Conservation (phyloP, 1,140 invertebrate genomes). For the Fopius arisanus region DNA sequence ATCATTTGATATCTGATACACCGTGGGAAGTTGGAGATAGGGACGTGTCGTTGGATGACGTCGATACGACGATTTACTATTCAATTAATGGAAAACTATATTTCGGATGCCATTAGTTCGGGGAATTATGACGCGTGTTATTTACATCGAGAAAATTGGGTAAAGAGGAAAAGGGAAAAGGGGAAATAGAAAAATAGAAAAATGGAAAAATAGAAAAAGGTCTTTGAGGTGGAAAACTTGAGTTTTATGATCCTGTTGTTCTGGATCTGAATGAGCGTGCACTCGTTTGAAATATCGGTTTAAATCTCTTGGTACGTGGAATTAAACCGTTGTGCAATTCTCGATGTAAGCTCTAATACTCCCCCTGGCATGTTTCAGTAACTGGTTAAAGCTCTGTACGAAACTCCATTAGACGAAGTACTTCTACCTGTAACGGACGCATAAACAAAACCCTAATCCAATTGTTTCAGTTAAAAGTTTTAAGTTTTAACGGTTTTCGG, state of each 20-base stretch:
- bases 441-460: neutral
- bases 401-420: neutral
- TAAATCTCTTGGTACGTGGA: neutral
- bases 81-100: neutral
- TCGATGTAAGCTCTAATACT: neutral
- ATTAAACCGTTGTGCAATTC: neutral
- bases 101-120: neutral
- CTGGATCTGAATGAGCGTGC: neutral
- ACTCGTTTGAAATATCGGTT: no score
- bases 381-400: neutral
- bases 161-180: no score
- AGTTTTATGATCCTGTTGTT: no score
- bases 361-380: neutral
- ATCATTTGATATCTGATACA: neutral
- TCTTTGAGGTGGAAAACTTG: no score
- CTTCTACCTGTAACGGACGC: neutral
- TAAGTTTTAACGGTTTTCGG: neutral
- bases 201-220: no score
- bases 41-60: neutral
- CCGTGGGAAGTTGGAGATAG: neutral
- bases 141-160: no score
- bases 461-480: neutral
- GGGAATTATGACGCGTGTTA: no score
- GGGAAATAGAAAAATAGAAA: no score
- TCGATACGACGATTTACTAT: neutral